These are phyloP conservation scores for Triplophysa dalaica DNA, from an alignment of 2,113 vertebrate genomes.

Conservation along the genomic window DNA sequence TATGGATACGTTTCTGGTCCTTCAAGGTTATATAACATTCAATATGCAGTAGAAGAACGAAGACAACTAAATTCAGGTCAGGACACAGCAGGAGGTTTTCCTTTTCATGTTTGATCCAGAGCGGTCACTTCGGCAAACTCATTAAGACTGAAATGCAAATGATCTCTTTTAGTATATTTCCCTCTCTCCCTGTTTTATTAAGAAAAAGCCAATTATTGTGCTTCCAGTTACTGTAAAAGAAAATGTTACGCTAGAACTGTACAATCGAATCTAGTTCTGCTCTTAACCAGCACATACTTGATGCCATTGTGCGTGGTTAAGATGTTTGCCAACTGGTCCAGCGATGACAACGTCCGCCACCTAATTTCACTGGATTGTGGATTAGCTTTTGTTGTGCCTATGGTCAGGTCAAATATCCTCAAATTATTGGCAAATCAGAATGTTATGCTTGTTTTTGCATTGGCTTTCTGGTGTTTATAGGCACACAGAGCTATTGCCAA, in stretches of 20 bases:
- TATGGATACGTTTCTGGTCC: conserved; percentile 63
- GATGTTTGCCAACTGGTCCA: neutral
- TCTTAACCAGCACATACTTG: neutral
- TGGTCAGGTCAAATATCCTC: neutral
- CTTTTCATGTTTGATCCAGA: conserved; percentile 89
- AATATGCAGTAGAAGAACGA: conserved; percentile 71
- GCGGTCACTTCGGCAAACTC: conserved; percentile 85
- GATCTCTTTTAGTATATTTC: conserved; percentile 53
- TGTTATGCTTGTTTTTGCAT: neutral
- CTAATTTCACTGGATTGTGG: conserved; percentile 1
- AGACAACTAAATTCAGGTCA: conserved; percentile 84
- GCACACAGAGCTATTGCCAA: neutral
- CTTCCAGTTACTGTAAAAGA: conserved; percentile 7
- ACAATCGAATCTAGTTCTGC: neutral
- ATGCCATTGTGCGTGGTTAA: neutral
- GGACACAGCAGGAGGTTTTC: conserved; percentile 78
- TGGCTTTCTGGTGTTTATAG: neutral
- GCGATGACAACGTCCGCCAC: neutral
- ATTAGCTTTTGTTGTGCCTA: neutral
- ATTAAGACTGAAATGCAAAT: conserved; percentile 87
- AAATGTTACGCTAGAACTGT: neutral
- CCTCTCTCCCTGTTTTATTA: neutral
- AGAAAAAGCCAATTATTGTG: conserved; percentile 13
- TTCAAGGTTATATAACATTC: conserved; percentile 71
- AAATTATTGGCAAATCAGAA: neutral